Percentiles rank a stretch among this genome's conserved stretches.
Conservation (phyloP, 2,113 vertebrate genomes). For the Bos indicus region DNA sequence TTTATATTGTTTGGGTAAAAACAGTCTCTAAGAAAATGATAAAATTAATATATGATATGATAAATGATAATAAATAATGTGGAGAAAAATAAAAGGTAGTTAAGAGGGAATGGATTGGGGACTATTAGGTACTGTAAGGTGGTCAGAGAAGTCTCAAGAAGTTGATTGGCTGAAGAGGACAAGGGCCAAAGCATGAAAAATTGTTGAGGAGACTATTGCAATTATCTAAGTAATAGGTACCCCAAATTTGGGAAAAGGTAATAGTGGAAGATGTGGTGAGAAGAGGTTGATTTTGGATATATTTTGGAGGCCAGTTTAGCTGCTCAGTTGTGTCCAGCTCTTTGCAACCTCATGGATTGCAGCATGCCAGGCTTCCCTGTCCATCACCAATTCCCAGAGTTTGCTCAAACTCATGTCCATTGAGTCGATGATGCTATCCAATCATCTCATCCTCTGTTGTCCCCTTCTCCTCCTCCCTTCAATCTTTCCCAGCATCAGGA, state of each 20-base stretch:
- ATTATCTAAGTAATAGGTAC: not conserved
- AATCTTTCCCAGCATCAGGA: not conserved
- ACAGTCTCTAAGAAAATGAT: not conserved
- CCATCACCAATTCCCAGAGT: not conserved
- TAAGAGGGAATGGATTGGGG: not conserved
- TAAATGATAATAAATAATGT: not conserved
- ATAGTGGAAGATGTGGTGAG: not conserved
- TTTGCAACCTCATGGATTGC: not conserved
- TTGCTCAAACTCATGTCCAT: not conserved
- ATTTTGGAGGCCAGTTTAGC: not conserved
- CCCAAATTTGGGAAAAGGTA: not conserved
- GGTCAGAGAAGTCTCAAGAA: not conserved
- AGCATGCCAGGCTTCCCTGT: rapidly evolving
- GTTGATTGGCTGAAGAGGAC: not conserved
- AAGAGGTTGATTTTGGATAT: not conserved
- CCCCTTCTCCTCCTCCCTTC: not conserved
- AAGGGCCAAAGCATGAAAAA: not conserved
- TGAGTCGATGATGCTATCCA: not conserved
- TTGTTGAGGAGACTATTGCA: not conserved
- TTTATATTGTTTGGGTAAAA: not conserved
- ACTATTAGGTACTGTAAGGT: not conserved
- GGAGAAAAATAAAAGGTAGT: not conserved
- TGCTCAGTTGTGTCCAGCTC: not conserved
- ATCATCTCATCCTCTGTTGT: not conserved
- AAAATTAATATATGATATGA: not conserved